These are phyloP conservation scores for Lethenteron camtschaticum DNA, from an alignment of 2,113 vertebrate genomes.

Conservation along the genomic window DNA sequence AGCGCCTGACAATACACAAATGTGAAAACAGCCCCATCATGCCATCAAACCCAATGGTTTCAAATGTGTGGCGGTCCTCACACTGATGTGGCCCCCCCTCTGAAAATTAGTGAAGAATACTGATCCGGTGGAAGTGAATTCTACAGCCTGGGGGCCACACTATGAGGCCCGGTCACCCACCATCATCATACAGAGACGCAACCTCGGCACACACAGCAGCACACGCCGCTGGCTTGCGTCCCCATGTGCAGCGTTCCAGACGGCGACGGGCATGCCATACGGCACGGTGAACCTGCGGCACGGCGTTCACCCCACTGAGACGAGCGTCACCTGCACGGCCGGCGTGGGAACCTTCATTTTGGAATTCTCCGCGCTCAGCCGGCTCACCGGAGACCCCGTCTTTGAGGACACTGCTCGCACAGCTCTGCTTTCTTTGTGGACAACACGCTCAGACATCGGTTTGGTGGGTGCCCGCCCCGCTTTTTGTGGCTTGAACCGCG, in stretches of 20 bases:
- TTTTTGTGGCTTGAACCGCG: not conserved
- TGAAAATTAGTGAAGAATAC: too few relatives aligned
- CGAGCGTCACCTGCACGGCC: slow-evolving; percentile 78
- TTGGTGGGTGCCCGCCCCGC: slow-evolving; percentile 35
- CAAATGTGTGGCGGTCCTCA: too few relatives aligned
- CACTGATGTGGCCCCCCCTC: too few relatives aligned
- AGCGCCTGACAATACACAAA: too few relatives aligned
- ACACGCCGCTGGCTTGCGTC: not conserved
- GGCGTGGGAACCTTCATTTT: slow-evolving; percentile 89
- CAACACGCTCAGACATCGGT: slow-evolving; percentile 66
- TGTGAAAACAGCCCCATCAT: too few relatives aligned
- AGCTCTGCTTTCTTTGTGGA: slow-evolving; percentile 61
- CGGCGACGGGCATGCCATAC: slow-evolving; percentile 77
- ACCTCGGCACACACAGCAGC: not conserved
- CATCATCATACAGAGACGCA: too few relatives aligned
- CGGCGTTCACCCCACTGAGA: slow-evolving; percentile 68
- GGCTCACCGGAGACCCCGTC: slow-evolving; percentile 56
- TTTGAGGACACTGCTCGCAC: slow-evolving; percentile 50
- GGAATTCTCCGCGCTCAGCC: slow-evolving; percentile 71
- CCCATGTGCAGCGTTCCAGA: slow-evolving; percentile 53
- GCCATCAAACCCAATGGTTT: too few relatives aligned
- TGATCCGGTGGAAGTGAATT: too few relatives aligned
- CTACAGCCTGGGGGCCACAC: too few relatives aligned
- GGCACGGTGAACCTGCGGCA: slow-evolving; percentile 76
- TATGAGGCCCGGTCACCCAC: too few relatives aligned